A percentile compares a stretch with the other conserved stretches of the same genome.
These are phyloP conservation scores for Dysdera silvatica DNA, from an alignment of 1,140 invertebrate species.

Conservation along the genomic window DNA sequence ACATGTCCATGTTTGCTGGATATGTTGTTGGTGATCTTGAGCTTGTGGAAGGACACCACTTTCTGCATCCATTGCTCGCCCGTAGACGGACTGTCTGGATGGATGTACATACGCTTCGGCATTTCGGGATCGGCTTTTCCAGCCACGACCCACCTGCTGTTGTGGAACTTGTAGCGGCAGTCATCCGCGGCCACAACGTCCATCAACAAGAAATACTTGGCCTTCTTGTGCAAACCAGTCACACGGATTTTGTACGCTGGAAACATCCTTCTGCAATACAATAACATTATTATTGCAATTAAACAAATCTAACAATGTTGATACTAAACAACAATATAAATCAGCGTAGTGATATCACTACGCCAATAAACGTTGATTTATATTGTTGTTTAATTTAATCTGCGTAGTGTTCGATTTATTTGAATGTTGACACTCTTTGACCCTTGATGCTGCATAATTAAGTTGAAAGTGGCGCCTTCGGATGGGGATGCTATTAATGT, in stretches of 20 bases:
- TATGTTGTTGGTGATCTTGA: slow-evolving; percentile 98
- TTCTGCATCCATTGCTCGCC: slow-evolving; percentile 99
- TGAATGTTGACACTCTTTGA: no score
- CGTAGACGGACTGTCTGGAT: slow-evolving; percentile 95
- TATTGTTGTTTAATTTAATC: no score
- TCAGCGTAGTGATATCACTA: neutral
- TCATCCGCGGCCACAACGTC: slow-evolving; percentile 49
- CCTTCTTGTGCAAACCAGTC: slow-evolving; percentile 89
- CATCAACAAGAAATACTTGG: slow-evolving; percentile 94
- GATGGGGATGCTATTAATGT: no score
- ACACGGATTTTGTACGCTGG: slow-evolving; percentile 95
- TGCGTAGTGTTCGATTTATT: no score
- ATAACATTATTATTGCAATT: neutral
- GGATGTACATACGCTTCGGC: slow-evolving; percentile 99
- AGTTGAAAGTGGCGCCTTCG: no score
- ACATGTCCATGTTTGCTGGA: slow-evolving; percentile 99
- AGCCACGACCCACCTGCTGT: slow-evolving; percentile 61
- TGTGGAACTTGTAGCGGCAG: slow-evolving; percentile 46
- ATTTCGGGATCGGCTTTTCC: slow-evolving; percentile 93
- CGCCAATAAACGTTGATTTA: no score
- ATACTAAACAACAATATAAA: neutral
- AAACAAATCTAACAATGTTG: neutral
- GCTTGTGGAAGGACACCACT: slow-evolving; percentile 97
- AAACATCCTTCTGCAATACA: slow-evolving; percentile 85
- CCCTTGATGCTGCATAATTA: no score